These are phyloP conservation scores for Ochotona princeps DNA, from an alignment of 2,113 vertebrate genomes.

Conservation along the genomic window DNA sequence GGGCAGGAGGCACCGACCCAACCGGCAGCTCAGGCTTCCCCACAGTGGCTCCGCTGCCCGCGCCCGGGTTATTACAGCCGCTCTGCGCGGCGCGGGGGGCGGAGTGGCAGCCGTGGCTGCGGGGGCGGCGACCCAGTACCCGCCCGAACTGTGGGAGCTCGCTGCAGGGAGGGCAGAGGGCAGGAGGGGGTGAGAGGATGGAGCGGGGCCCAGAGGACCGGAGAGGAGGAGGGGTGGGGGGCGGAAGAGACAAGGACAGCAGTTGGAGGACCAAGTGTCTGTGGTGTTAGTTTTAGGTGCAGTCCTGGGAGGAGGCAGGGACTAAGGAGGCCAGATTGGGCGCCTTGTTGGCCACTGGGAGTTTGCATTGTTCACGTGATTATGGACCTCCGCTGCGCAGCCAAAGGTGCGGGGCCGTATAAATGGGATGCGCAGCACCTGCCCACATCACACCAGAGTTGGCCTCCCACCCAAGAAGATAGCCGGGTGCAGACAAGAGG, in stretches of 20 bases:
- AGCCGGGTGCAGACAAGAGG: too few species aligned
- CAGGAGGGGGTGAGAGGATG: neutral
- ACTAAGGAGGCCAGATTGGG: too few species aligned
- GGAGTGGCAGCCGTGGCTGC: conserved; percentile 42
- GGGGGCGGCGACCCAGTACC: conserved; percentile 18
- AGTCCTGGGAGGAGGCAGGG: neutral
- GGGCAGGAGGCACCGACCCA: neutral
- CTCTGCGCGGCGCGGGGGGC: conserved; percentile 26
- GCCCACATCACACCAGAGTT: neutral
- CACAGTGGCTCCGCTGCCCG: neutral
- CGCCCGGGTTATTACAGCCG: conserved; percentile 32
- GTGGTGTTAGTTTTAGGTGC: too few species aligned
- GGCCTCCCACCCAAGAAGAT: neutral
- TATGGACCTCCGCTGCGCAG: neutral
- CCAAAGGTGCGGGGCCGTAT: neutral
- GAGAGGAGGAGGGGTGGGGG: neutral
- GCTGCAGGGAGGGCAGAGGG: neutral
- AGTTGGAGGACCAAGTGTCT: neutral
- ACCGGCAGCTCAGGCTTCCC: neutral
- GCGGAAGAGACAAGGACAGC: too few species aligned
- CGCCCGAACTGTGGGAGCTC: conserved; percentile 51
- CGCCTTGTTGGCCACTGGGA: neutral
- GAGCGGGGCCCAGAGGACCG: neutral
- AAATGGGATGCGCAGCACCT: neutral
- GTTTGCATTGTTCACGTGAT: neutral